These are phyloP conservation scores for Dolichallabes microphthalmus DNA, from an alignment of 2,113 vertebrate species.

Conservation along the genomic window DNA sequence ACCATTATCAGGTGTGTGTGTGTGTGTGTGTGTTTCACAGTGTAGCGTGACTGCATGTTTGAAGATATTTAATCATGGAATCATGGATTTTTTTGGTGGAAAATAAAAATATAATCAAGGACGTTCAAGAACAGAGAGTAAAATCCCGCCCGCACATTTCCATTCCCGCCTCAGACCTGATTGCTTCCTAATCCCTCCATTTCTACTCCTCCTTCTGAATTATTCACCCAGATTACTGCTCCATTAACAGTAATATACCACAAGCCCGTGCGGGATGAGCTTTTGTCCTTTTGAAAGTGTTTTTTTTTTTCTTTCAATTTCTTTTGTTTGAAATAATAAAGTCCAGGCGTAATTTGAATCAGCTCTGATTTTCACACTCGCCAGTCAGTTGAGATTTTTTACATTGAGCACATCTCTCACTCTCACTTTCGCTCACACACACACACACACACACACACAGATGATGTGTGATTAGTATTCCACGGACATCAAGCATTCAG, in stretches of 20 bases:
- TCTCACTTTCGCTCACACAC: neutral
- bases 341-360: neutral
- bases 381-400: neutral
- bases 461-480: constrained; percentile 44
- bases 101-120: neutral
- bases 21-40: constrained; percentile 22
- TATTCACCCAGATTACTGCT: constrained; percentile 37
- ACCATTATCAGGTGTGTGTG: constrained; percentile 20
- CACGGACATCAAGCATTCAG: constrained; percentile 26
- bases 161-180: constrained; percentile 42
- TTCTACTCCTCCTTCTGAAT: constrained; percentile 27
- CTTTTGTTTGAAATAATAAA: neutral
- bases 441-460: neutral
- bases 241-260: constrained; percentile 22
- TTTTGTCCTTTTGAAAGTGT: neutral
- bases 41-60: constrained; percentile 20
- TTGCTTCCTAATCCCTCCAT: constrained; percentile 48
- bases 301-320: neutral
- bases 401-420: neutral
- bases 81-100: neutral
- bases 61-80: constrained; percentile 20
- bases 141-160: constrained; percentile 6
- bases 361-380: neutral
- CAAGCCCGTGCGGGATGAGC: constrained; percentile 32
- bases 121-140: neutral